phyloP scores from a whole-genome alignment of 2,797 vertebrate species.

The Crocodylus rhombifer region DNA sequence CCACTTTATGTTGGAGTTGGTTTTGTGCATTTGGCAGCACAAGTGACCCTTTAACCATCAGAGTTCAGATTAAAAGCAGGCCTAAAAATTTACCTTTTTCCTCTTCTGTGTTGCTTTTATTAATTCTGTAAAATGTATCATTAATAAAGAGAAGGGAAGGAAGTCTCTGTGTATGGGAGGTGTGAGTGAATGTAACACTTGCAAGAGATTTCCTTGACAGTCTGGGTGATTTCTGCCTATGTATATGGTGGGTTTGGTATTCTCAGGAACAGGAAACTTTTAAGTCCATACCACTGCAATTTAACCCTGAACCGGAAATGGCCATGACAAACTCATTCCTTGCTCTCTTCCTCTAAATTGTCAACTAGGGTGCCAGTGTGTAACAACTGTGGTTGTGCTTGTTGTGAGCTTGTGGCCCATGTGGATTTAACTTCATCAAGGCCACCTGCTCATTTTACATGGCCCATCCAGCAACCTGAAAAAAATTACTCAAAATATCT shows the following conservation, averaged over 20 bases:
- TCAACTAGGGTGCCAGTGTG: background rate
- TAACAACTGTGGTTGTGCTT: background rate
- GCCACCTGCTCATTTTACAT: background rate
- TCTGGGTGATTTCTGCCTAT: background rate
- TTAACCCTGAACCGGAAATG: background rate
- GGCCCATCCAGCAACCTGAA: rapidly evolving
- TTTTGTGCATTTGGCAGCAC: background rate
- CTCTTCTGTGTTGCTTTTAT: background rate
- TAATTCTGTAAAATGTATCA: background rate
- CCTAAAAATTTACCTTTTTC: too few species aligned
- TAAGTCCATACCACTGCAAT: background rate
- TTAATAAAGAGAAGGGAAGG: background rate
- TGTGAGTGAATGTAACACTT: too few species aligned
- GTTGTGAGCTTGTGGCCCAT: too few species aligned
- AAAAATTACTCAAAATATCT: rapidly evolving
- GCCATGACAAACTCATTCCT: background rate
- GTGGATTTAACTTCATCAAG: background rate
- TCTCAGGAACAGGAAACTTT: too few species aligned
- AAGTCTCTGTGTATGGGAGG: background rate
- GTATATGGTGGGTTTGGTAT: background rate
- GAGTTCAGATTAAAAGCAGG: background rate
- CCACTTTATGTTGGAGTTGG: background rate
- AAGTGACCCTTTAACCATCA: background rate
- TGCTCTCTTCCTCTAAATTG: background rate
- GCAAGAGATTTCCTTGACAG: background rate